Evolutionary conservation across 2,888 invertebrate genomes (phyloP).

Genomic region (Brachypalpus laphriformis): DNA sequence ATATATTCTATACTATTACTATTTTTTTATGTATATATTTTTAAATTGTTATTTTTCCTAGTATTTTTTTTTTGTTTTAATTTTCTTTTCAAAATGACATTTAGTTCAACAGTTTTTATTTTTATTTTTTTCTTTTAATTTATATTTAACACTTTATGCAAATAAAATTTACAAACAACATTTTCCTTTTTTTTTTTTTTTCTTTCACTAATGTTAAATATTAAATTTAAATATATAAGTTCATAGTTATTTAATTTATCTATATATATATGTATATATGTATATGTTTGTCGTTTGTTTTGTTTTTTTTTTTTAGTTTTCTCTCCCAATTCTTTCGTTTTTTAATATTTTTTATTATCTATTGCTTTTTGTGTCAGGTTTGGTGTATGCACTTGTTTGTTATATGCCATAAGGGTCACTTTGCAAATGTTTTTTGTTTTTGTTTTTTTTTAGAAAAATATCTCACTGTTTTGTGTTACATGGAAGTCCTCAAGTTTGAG

Average conservation of each 20-base stretch:
- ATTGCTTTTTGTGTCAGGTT: slow-evolving; percentile 71
- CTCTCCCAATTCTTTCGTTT: slow-evolving; percentile 37
- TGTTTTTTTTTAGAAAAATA: slow-evolving; percentile 12
- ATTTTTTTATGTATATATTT: slow-evolving; percentile 22
- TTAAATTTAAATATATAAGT: slow-evolving; percentile 55
- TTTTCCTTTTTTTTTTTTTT: too few species aligned
- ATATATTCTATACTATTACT: slow-evolving; percentile 42
- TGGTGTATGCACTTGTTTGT: slow-evolving; percentile 35
- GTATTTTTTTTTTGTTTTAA: slow-evolving; percentile 30
- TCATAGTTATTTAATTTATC: slow-evolving; percentile 37
- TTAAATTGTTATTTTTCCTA: slow-evolving; percentile 44
- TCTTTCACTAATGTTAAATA: slow-evolving; percentile 59
- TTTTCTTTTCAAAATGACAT: slow-evolving; percentile 61
- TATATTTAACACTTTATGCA: slow-evolving; percentile 61
- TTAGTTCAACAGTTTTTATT: slow-evolving; percentile 64
- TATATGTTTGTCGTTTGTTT: background rate
- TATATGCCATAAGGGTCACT: slow-evolving; percentile 45
- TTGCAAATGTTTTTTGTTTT: slow-evolving; percentile 40
- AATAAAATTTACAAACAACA: slow-evolving; percentile 69
- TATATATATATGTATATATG: slow-evolving; percentile 20
- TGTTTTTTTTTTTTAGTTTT: slow-evolving; percentile 11
- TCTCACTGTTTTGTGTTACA: slow-evolving; percentile 24
- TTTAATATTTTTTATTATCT: slow-evolving; percentile 49
- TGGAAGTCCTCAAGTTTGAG: slow-evolving; percentile 73
- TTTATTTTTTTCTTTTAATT: slow-evolving; percentile 37